These are phyloP conservation scores for Nemoura dubitans DNA, from an alignment of 2,888 invertebrate genomes.

Conservation along the genomic window DNA sequence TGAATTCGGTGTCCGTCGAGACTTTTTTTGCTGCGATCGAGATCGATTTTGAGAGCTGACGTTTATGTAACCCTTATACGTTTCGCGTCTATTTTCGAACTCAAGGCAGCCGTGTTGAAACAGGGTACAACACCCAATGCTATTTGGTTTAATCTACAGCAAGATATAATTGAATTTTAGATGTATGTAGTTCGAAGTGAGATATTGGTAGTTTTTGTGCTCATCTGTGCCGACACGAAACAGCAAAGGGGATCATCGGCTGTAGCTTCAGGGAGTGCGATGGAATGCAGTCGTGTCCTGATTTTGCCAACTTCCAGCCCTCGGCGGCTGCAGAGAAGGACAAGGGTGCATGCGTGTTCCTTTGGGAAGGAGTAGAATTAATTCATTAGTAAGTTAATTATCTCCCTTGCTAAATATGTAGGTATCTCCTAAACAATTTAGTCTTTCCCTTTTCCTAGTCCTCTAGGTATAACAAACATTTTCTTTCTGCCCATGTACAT, in stretches of 20 bases:
- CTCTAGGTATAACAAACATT: too few relatives aligned
- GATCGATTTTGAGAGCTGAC: background rate
- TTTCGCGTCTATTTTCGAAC: too few relatives aligned
- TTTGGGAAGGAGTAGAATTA: background rate
- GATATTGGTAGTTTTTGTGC: background rate
- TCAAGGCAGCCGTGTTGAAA: background rate
- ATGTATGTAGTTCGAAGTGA: background rate
- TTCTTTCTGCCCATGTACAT: background rate
- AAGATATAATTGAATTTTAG: slow-evolving; percentile 3
- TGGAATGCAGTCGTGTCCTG: background rate
- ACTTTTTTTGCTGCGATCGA: background rate
- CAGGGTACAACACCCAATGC: background rate
- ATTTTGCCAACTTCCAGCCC: too few relatives aligned
- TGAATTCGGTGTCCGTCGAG: background rate
- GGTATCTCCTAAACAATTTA: background rate
- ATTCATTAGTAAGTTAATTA: background rate
- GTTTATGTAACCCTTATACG: background rate
- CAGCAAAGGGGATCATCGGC: background rate
- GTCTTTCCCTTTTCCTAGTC: background rate
- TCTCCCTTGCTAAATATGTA: background rate
- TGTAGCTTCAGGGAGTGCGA: background rate
- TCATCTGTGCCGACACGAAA: background rate
- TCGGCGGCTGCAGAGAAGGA: too few relatives aligned
- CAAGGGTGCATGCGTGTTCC: background rate
- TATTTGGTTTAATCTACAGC: background rate